Conservation (phyloP, 1,140 invertebrate genomes). For the Trichonephila inaurata region DNA sequence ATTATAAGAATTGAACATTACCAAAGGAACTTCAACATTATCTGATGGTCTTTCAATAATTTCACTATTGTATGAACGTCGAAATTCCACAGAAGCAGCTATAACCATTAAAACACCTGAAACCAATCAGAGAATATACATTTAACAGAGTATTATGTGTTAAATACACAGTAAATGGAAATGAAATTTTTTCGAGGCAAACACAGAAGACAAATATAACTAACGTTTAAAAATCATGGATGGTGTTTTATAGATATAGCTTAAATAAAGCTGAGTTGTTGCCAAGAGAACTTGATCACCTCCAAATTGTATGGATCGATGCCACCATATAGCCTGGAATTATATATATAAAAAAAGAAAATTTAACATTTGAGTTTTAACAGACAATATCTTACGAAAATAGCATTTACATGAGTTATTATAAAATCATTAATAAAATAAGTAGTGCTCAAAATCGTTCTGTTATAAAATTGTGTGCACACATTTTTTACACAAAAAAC, state of each 20-base stretch:
- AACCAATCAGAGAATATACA: not conserved
- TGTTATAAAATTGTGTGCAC: too few relatives aligned
- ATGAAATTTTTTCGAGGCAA: not conserved
- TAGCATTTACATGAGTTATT: too few relatives aligned
- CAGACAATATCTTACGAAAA: too few relatives aligned
- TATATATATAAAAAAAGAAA: too few relatives aligned
- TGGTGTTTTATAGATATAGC: slow-evolving; percentile 97
- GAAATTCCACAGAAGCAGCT: slow-evolving; percentile 97
- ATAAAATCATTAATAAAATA: too few relatives aligned
- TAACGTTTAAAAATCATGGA: slow-evolving; percentile 94
- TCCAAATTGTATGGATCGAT: slow-evolving; percentile 93
- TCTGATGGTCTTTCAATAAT: slow-evolving; percentile 96
- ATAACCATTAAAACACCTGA: slow-evolving; percentile 95
- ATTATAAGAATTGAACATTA: slow-evolving; percentile 81
- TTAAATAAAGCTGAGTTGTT: slow-evolving; percentile 97
- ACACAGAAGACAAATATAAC: slow-evolving; percentile 63
- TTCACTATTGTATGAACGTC: slow-evolving; percentile 95
- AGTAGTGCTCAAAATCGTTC: too few relatives aligned
- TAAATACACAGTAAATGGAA: not conserved
- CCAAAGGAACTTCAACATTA: slow-evolving; percentile 95
- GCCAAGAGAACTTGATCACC: slow-evolving; percentile 91
- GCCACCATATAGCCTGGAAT: slow-evolving; percentile 96
- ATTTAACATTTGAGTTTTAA: too few relatives aligned
- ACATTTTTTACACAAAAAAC: too few relatives aligned
- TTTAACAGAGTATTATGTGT: too few relatives aligned